These are phyloP conservation scores for Cololabis saira DNA, from an alignment of 2,113 vertebrate species.

Conservation along the genomic window DNA sequence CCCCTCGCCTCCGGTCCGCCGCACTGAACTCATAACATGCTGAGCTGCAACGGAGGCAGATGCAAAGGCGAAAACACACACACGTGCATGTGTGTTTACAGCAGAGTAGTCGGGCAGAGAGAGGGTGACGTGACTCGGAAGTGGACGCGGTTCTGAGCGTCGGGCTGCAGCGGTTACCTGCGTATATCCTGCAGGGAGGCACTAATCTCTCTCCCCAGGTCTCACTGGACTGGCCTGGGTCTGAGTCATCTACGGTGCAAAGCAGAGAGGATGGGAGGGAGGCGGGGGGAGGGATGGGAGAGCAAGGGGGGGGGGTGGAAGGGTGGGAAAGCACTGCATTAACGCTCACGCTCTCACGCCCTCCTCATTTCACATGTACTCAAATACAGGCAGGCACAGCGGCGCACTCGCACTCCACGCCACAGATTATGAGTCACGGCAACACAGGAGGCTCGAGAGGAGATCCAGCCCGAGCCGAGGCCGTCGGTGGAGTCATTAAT, in stretches of 20 bases:
- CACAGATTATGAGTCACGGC: slow-evolving; percentile 67
- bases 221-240: slow-evolving; percentile 88
- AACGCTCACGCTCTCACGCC: slow-evolving; percentile 68
- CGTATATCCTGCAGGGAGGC: slow-evolving; percentile 90
- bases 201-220: slow-evolving; percentile 89
- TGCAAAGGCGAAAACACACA: slow-evolving; percentile 61
- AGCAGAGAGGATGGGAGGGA: slow-evolving; percentile 81
- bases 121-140: slow-evolving; percentile 38
- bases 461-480: slow-evolving; percentile 34
- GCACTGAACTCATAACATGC: slow-evolving; percentile 69
- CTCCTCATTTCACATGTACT: slow-evolving; percentile 54
- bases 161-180: slow-evolving; percentile 86
- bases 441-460: slow-evolving; percentile 48
- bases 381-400: slow-evolving; percentile 56
- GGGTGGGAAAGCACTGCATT: slow-evolving; percentile 81
- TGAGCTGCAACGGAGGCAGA: slow-evolving; percentile 56
- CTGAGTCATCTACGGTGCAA: slow-evolving; percentile 91
- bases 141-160: slow-evolving; percentile 47
- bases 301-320: slow-evolving; percentile 15
- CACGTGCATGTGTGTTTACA: slow-evolving; percentile 61
- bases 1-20: slow-evolving; percentile 4
- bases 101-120: slow-evolving; percentile 42
- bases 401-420: slow-evolving; percentile 55
- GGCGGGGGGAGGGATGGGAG: slow-evolving; percentile 10
- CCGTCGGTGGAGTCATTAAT: slow-evolving; percentile 10